Percentiles rank a stretch among this genome's conserved stretches.
Conservation (phyloP, 1,140 invertebrate genomes). For the Trichonephila clavata region DNA sequence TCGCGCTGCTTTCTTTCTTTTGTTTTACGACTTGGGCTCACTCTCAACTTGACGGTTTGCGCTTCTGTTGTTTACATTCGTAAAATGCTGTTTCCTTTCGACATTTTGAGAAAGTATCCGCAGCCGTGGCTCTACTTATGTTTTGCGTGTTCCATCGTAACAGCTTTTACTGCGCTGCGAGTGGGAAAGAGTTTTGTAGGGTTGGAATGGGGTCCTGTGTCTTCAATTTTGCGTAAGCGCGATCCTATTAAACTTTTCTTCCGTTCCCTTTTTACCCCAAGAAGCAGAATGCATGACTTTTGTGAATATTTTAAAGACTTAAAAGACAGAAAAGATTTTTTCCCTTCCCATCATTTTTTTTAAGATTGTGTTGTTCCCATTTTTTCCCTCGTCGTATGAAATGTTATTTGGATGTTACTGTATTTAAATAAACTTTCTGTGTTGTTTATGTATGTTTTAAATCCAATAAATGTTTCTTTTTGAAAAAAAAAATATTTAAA, state of each 20-base stretch:
- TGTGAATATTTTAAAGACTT: conserved; percentile 17
- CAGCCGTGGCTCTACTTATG: background rate
- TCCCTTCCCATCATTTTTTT: background rate
- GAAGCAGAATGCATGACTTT: conserved; percentile 15
- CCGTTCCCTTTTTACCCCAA: background rate
- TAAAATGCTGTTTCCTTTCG: conserved; percentile 59
- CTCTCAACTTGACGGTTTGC: conserved; percentile 64
- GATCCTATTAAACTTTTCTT: conserved; percentile 7
- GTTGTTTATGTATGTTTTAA: too few species aligned
- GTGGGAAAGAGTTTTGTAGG: background rate
- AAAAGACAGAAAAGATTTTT: background rate
- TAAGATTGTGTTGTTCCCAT: too few species aligned
- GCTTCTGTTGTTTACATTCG: conserved; percentile 62
- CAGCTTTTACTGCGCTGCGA: conserved; percentile 12
- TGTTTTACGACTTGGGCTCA: background rate
- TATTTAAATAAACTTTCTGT: too few species aligned
- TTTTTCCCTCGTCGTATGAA: too few species aligned
- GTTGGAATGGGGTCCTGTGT: background rate
- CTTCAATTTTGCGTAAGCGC: conserved; percentile 12
- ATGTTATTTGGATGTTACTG: too few species aligned
- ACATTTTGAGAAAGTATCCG: conserved; percentile 62
- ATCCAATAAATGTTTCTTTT: too few species aligned
- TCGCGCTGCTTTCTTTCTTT: conserved; percentile 23
- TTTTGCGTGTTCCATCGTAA: conserved; percentile 14
- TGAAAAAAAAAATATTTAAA: too few species aligned